Conservation (phyloP, 2,797 vertebrate species). For the Helostoma temminkii region DNA sequence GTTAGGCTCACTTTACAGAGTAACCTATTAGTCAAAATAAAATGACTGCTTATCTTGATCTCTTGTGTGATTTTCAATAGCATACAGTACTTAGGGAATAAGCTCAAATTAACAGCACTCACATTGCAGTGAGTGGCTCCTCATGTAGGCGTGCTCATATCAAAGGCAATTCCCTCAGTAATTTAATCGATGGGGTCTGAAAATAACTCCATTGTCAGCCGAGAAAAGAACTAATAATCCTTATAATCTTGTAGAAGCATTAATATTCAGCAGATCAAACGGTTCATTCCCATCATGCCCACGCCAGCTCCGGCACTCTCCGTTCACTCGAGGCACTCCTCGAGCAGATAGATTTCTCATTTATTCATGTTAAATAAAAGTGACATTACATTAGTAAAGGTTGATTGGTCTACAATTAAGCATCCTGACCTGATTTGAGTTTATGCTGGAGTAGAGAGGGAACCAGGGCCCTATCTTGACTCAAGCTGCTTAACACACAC, state of each 20-base stretch:
- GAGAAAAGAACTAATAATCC: constrained; percentile 86
- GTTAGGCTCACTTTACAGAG: constrained; percentile 23
- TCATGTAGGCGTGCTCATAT: constrained; percentile 78
- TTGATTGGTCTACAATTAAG: constrained; percentile 90
- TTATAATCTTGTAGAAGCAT: constrained; percentile 85
- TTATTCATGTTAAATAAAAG: constrained; percentile 88
- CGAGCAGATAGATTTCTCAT: constrained; percentile 85
- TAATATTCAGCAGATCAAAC: constrained; percentile 89
- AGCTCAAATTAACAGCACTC: constrained; percentile 85
- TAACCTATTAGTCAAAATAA: constrained; percentile 32
- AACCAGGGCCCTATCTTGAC: constrained; percentile 56
- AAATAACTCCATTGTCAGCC: constrained; percentile 85
- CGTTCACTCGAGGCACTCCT: constrained; percentile 73
- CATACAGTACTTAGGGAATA: constrained; percentile 28
- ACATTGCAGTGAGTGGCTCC: constrained; percentile 76
- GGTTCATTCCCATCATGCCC: constrained; percentile 82
- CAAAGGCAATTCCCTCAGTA: constrained; percentile 79
- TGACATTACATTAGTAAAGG: constrained; percentile 86
- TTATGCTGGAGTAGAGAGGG: constrained; percentile 64
- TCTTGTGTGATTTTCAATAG: constrained; percentile 42
- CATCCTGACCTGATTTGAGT: constrained; percentile 85
- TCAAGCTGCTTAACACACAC: constrained; percentile 62
- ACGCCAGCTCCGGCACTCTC: constrained; percentile 61
- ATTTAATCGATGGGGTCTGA: constrained; percentile 86
- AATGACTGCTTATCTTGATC: constrained; percentile 24